Evolutionary conservation across 2,888 invertebrate species (phyloP), one percentile per base, ranked within the genome.

Genomic region (Andrena bicolor): DNA sequence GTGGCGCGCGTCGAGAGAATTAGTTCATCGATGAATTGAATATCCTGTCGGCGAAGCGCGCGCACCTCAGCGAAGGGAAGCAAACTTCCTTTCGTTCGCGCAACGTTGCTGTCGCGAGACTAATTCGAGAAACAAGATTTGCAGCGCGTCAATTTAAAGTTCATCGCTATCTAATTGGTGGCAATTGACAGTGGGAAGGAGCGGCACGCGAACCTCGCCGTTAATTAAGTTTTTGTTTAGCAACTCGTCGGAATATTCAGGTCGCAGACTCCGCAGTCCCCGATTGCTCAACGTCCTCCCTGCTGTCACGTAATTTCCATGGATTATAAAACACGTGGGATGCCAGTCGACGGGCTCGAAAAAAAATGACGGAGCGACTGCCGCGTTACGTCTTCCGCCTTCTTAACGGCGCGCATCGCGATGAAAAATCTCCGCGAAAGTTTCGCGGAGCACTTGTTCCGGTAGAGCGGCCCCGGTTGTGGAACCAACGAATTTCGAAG

Each of bases 401-500:
- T 58, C 69, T 81, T 64, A 69, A 26, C 66, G 60, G 20, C 48
- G 16, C 53, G 10, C 51, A 26, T 23, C 63, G 32, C 66, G 61
- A 7, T 20, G 53, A 8, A 35, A 78, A 63, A 58, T 49, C 64
- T 53, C 6, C 23, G 69, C 26, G 41, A 68, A 84, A 82, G 51
- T 80, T 83, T 65, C 28, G 13, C n/a, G 72, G 58, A 20, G 53
- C 28, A 66, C 72, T 84, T 75, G 64, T 85, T 87, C 83, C 83
- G 80, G 72, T 63, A 82, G 79, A 76, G 63, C 76, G 69, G 20
- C 1, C 20, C 6, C 30, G 41, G 41, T 75, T 63, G 58, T 78
- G 74, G 64, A 82, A 80, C 77, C 82, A 69, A 49, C 80, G 83
- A 83, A 83, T 85, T 80, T 80, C 81, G 76, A 86, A 86, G 86